Evolutionary conservation across 2,113 vertebrate genomes (phyloP).

Genomic region (Eclectus roratus): DNA sequence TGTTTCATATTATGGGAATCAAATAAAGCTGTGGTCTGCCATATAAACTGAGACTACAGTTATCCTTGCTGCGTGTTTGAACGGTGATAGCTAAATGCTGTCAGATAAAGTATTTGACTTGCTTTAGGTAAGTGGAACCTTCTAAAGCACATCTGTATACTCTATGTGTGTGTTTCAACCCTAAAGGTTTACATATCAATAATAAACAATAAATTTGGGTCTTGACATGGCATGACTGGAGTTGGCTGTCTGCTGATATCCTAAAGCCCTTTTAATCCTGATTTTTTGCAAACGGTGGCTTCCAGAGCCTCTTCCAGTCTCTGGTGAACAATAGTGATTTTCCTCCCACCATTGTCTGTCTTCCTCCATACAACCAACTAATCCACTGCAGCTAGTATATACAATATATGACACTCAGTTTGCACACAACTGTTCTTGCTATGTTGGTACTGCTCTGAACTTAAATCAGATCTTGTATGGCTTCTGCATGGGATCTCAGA

Average conservation of each 20-base stretch:
- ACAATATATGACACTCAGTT: background rate
- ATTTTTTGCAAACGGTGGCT: background rate
- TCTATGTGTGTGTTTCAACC: background rate
- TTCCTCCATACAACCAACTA: background rate
- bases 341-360: fast-evolving
- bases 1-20: background rate
- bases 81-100: background rate
- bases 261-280: background rate
- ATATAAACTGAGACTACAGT: background rate
- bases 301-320: background rate
- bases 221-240: background rate
- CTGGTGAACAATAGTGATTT: background rate
- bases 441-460: fast-evolving
- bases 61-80: background rate
- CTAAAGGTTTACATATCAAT: background rate
- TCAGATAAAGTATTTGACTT: background rate
- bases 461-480: background rate
- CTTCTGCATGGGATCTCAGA: background rate
- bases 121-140: background rate
- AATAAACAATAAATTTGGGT: background rate
- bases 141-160: background rate
- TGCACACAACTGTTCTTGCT: background rate
- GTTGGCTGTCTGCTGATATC: background rate
- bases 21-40: background rate
- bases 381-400: fast-evolving